A percentile compares a stretch with the other conserved stretches of the same genome.
These are phyloP conservation scores for Clavelina lepadiformis DNA, from an alignment of 23 tunicate species.

Conservation along the genomic window DNA sequence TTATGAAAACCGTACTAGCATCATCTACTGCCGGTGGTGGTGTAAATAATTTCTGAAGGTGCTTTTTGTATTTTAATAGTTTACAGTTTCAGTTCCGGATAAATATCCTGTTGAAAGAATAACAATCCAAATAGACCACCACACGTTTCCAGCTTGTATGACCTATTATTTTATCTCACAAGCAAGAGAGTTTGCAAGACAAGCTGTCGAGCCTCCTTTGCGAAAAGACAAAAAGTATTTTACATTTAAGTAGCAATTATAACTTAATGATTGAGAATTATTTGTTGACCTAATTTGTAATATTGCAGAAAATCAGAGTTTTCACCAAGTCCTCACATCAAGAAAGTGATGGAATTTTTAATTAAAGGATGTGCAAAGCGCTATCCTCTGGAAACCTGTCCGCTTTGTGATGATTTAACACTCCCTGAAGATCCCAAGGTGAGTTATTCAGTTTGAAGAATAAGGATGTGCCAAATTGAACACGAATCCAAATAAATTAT, in stretches of 20 bases:
- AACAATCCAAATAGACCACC: constrained; percentile 23
- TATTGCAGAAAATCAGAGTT: constrained; percentile 45
- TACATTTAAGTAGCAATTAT: neutral
- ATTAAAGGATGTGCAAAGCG: constrained; percentile 56
- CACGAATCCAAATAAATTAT: neutral
- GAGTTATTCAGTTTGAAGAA: neutral
- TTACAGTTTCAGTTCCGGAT: constrained; percentile 52
- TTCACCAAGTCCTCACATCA: constrained; percentile 71
- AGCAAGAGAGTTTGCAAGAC: constrained; percentile 82
- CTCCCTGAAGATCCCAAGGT: constrained; percentile 74
- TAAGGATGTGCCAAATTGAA: neutral
- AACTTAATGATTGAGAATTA: neutral
- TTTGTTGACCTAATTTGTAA: neutral
- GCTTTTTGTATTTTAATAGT: constrained; percentile 16
- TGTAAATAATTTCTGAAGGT: neutral
- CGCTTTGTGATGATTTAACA: constrained; percentile 48
- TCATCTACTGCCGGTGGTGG: neutral
- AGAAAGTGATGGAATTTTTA: constrained; percentile 79
- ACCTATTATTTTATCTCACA: constrained; percentile 83
- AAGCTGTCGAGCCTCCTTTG: constrained; percentile 81
- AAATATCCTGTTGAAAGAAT: constrained; percentile 58
- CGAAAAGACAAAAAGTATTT: constrained; percentile 35
- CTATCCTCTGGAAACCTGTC: constrained; percentile 65
- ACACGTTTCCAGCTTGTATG: constrained; percentile 73
- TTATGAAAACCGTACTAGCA: neutral